Evolutionary conservation across 2,113 vertebrate species (phyloP).

Genomic region (Cottus gobio): DNA sequence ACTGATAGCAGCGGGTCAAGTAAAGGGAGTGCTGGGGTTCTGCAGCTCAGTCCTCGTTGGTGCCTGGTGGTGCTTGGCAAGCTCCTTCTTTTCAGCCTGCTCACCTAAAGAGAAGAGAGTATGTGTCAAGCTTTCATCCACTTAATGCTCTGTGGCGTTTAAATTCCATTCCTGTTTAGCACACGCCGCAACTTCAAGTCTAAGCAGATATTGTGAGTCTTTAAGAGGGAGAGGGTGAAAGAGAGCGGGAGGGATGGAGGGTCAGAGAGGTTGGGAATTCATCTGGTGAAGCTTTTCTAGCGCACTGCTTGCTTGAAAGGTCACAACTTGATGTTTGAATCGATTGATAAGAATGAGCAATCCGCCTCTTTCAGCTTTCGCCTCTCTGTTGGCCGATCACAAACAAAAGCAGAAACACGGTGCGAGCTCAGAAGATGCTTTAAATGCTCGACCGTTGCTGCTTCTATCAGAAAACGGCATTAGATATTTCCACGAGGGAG

Average conservation of each 20-base stretch:
- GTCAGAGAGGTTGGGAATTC: conserved; percentile 54
- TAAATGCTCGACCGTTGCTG: conserved; percentile 39
- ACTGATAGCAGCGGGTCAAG: conserved; percentile 28
- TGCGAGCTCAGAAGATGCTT: conserved; percentile 33
- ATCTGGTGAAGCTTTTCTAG: conserved; percentile 30
- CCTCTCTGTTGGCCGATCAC: conserved; percentile 32
- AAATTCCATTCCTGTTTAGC: conserved; percentile 68
- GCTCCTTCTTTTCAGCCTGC: conserved; percentile 24
- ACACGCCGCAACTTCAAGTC: conserved; percentile 51
- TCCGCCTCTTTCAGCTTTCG: conserved; percentile 21
- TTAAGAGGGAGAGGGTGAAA: conserved; percentile 24
- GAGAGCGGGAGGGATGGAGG: conserved; percentile 2
- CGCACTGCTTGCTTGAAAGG: conserved; percentile 29
- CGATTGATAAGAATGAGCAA: conserved; percentile 26
- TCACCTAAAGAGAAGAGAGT: conserved; percentile 43
- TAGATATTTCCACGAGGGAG: conserved; percentile 25
- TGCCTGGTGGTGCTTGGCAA: conserved; percentile 59
- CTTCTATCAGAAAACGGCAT: conserved; percentile 4
- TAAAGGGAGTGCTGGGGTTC: conserved; percentile 20
- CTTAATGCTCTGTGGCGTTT: conserved; percentile 61
- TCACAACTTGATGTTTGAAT: conserved; percentile 32
- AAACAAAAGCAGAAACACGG: conserved; percentile 28
- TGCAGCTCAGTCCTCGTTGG: conserved; percentile 31
- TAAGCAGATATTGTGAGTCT: conserved; percentile 62
- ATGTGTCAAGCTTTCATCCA: conserved; percentile 60